These are phyloP conservation scores for Metalampra italica DNA, from an alignment of 2,888 invertebrate species.

Conservation along the genomic window DNA sequence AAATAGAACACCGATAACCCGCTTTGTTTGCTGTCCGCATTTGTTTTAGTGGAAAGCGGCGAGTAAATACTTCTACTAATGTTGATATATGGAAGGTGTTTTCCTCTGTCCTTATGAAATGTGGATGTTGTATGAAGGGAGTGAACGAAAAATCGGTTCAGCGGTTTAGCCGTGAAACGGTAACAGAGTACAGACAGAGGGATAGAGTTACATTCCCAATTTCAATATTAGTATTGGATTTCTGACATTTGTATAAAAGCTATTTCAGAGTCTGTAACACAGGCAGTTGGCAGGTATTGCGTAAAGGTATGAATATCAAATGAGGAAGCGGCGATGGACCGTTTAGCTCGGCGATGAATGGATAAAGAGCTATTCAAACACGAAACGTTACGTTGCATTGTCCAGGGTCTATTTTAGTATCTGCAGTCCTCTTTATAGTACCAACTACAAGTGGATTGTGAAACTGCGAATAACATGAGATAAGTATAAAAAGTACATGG, in stretches of 20 bases:
- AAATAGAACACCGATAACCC: conserved; percentile 16
- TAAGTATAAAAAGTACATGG: too few species aligned
- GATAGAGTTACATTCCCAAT: too few species aligned
- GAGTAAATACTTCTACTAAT: neutral
- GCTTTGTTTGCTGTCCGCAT: conserved; percentile 15
- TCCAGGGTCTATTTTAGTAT: neutral
- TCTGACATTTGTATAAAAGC: too few species aligned
- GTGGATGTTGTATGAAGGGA: neutral
- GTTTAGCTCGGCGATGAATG: conserved; percentile 12
- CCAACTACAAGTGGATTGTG: too few species aligned
- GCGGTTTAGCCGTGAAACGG: too few species aligned
- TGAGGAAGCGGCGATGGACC: conserved; percentile 18
- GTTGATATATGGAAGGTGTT: neutral
- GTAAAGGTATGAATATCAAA: conserved; percentile 7
- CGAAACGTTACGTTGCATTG: neutral
- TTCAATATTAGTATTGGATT: too few species aligned
- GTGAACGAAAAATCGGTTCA: too few species aligned
- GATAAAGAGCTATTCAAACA: conserved; percentile 4
- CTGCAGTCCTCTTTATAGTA: too few species aligned
- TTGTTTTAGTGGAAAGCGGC: conserved; percentile 11
- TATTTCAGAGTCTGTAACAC: neutral
- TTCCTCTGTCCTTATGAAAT: neutral
- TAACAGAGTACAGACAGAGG: too few species aligned
- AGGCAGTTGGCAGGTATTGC: neutral
- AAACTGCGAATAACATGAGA: too few species aligned